Evolutionary conservation across 1,140 invertebrate genomes (phyloP), one percentile per base, ranked within the genome.

Genomic region (Ctenoplectra terminalis): DNA sequence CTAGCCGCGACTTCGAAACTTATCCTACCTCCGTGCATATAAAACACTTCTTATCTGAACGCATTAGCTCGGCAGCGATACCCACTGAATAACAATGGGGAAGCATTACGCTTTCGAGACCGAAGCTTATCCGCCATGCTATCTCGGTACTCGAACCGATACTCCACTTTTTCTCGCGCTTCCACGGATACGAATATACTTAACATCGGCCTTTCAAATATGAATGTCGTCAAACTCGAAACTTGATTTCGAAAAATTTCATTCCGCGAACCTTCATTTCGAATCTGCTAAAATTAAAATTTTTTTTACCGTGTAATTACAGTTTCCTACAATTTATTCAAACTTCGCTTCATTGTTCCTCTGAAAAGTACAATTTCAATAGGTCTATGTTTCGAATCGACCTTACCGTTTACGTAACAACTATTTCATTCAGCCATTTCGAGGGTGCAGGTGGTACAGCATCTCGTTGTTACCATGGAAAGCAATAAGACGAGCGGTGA

Each of bases 51-150:
- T 85, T 73, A 85, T 82, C 72, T 78, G 52, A 76, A 48, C 76
- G 73, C 75, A 89, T 82, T 82, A 86, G 75, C 72, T 88, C 66
- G 23, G 43, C 69, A 20, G 54, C 71, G 80, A 81, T 71, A 74
- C 70, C 71, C 69, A 81, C 77, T 83, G 83, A 87, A 88, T 89
- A 87, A 89, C 77, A 89, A 89, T 89, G 79, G 56, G 64, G 29
- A 46, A 52, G 63, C 60, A 71, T 86, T 79, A 85, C 73, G 67
- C 79, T 61, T 76, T 37, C 69, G 60, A 61, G 52, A 46, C 54
- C 63, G 34, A 52, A 63, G 58, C 73, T 82, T 82, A 63, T 66
- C 56, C 71, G 17, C 46, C 66, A 60, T 81, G 58, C 64, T 72
- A 23, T 84, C 66, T 70, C 34, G 58, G 48, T 76, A 73, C 63